Conservation (phyloP, 2,888 invertebrate genomes). For the Dione vanillae region DNA sequence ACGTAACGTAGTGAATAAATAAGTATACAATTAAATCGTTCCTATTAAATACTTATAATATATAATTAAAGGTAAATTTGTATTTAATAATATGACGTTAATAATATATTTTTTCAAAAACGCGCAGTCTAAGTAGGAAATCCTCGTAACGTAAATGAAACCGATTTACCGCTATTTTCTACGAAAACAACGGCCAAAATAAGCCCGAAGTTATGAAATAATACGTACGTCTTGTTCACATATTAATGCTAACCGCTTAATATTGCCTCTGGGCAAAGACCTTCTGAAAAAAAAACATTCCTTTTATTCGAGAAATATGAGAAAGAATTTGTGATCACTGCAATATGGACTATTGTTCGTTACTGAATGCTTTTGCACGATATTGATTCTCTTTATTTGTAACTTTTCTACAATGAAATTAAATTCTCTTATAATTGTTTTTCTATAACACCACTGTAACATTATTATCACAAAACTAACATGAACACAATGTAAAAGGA, state of each 20-base stretch:
- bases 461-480: too few relatives aligned
- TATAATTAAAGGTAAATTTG: too few relatives aligned
- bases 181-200: constrained; percentile 69
- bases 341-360: constrained; percentile 21
- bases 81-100: too few relatives aligned
- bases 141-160: constrained; percentile 36
- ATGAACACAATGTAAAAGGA: too few relatives aligned
- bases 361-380: constrained; percentile 9
- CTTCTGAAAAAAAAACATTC: constrained; percentile 29
- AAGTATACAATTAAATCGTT: too few relatives aligned
- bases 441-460: background rate
- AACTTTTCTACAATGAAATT: constrained; percentile 11
- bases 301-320: constrained; percentile 27
- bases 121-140: constrained; percentile 14
- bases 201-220: constrained; percentile 58
- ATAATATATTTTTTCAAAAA: constrained; percentile 16
- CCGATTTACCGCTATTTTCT: constrained; percentile 61
- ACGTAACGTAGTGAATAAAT: too few relatives aligned
- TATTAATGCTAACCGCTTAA: constrained; percentile 41
- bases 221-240: constrained; percentile 47
- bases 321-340: constrained; percentile 28
- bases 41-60: too few relatives aligned
- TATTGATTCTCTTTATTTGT: constrained; percentile 25
- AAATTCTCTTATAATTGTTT: constrained; percentile 1
- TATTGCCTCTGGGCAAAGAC: constrained; percentile 37